Base-by-base conservation (phyloP, 2,888 invertebrate genomes). In the Dynastes grantii region DNA sequence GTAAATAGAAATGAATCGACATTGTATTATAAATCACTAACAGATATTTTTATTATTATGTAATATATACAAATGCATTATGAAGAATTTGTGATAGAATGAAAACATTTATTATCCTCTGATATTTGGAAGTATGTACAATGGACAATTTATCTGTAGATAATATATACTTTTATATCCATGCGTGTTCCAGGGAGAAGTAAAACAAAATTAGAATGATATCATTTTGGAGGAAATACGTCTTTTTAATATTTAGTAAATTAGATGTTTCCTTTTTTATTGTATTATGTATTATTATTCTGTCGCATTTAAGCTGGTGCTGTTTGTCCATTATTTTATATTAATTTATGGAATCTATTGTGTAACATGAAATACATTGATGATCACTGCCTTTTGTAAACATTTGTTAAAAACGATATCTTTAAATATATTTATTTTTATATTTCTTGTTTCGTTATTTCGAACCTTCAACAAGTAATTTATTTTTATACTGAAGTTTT, bases 301-400 rank as follows among this genome's bases (percentile, higher is more conserved):
- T 73, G 77, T 73, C 77, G 78, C 78, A 80, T 80, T 81, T 81
- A 79, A 77, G 78, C 81, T 81, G 81, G 82, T 82, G 81, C 82
- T 82, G 78, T 82, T 80, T 76, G 75, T 78, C 76, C 77, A 71
- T 73, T 79, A 45, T 76, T 73, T 37, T 67, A 61, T 73, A 79
- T 78, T 71, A 76, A 55, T 77, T 77, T 76, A 76, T 67, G 65
- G 45, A 67, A 67, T 67, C 55, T 65, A 55, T 55, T 65, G 77
- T 77, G 77, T 77, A 77, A 77, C 71, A 71, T 77, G 64, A 71
- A 71, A 61, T 77, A 63, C 71, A 63, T 68, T 63, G 61, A 22
- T 70, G 51, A 70, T 45, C 77, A 77, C 67, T 70, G 70, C 77
- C 58, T 29, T 32, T 67, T 76, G 76, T 67, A 65, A 53, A 45